A percentile compares a stretch with the other conserved stretches of the same genome.
phyloP scores from a whole-genome alignment of 2,113 vertebrate species.

The Excalfactoria chinensis region DNA sequence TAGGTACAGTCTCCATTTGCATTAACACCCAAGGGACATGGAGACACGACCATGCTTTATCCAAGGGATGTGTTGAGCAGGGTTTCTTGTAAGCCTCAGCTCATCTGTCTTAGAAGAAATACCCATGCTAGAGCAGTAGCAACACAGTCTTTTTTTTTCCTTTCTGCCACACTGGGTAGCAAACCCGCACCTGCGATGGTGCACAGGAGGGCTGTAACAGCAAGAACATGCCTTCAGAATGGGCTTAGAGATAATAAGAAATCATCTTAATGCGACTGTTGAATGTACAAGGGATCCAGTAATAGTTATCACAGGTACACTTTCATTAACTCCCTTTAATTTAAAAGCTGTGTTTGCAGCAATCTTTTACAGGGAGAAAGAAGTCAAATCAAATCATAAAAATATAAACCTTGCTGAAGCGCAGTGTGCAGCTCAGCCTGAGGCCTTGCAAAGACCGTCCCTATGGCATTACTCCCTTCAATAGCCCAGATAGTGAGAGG shows the following conservation, averaged over 20 bases:
- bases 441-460: background rate
- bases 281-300: slow-evolving; percentile 42
- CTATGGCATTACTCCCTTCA: background rate
- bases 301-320: slow-evolving; percentile 65
- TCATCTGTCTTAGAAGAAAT: background rate
- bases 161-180: background rate
- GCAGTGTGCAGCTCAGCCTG: background rate
- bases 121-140: background rate
- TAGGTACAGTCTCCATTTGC: slow-evolving; percentile 28
- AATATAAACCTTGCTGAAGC: background rate
- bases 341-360: slow-evolving; percentile 66
- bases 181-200: slow-evolving; percentile 28
- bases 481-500: accelerated
- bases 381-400: slow-evolving; percentile 19
- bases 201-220: slow-evolving; percentile 59
- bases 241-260: slow-evolving; percentile 59
- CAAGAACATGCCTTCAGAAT: slow-evolving; percentile 40
- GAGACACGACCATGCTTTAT: background rate
- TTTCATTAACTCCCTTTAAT: slow-evolving; percentile 73
- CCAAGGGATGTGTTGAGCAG: background rate
- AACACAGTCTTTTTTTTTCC: background rate
- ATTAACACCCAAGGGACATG: background rate
- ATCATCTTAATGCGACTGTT: slow-evolving; percentile 65
- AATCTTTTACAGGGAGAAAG: slow-evolving; percentile 6
- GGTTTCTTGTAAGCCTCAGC: background rate